Conservation (phyloP, 2,797 vertebrate species). For the Sebastes umbrosus region DNA sequence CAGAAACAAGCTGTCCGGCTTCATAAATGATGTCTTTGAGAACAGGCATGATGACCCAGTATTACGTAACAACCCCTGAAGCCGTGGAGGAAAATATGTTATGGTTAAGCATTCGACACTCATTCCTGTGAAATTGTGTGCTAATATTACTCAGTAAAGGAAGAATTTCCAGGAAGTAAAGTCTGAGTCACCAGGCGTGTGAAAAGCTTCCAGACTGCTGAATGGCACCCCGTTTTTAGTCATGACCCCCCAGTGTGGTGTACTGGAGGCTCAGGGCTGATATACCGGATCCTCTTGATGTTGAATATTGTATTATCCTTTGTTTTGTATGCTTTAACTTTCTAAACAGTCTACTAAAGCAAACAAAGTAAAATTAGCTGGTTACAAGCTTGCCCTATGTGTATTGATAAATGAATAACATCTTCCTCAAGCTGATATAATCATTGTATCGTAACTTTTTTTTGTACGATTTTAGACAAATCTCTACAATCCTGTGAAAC, state of each 20-base stretch:
- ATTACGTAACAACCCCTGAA: background rate
- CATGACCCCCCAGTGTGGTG: background rate
- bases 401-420: background rate
- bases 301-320: background rate
- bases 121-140: background rate
- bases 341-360: background rate
- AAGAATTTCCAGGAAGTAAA: conserved; percentile 20
- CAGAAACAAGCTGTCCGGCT: background rate
- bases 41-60: background rate
- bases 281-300: background rate
- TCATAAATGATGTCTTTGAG: background rate
- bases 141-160: background rate
- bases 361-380: background rate
- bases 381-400: background rate
- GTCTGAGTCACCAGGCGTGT: conserved; percentile 19
- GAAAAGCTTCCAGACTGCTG: conserved; percentile 12
- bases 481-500: background rate
- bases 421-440: background rate
- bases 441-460: background rate
- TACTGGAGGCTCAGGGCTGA: background rate
- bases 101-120: background rate
- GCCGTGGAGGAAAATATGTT: background rate
- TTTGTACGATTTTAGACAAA: background rate
- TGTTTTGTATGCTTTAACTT: background rate
- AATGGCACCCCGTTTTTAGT: conserved; percentile 16